Conservation (phyloP, 1,140 invertebrate species). For the Campodea augens region DNA sequence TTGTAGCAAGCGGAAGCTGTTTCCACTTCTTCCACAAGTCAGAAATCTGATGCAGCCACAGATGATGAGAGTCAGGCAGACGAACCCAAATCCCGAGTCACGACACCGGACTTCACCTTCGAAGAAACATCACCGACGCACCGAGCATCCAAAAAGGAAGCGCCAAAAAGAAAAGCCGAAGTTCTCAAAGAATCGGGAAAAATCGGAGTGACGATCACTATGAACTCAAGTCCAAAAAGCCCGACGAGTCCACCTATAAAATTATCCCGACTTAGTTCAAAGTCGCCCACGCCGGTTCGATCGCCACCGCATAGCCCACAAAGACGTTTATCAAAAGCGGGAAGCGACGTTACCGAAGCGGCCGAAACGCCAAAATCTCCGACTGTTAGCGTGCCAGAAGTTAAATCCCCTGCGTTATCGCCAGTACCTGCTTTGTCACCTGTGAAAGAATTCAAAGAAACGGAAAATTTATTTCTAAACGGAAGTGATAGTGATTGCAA, state of each 20-base stretch:
- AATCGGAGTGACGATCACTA: slow-evolving; percentile 71
- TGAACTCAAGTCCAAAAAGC: slow-evolving; percentile 16
- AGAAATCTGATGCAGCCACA: too few relatives aligned
- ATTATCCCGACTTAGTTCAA: slow-evolving; percentile 23
- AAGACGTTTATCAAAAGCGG: neutral
- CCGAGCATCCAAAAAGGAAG: slow-evolving; percentile 22
- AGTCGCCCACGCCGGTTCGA: slow-evolving; percentile 2
- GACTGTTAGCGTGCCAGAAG: neutral
- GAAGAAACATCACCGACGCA: too few relatives aligned
- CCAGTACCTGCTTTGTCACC: neutral
- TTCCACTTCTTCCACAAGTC: too few relatives aligned
- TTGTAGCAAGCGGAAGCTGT: too few relatives aligned
- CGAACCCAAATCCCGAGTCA: too few relatives aligned
- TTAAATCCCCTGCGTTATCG: slow-evolving; percentile 1
- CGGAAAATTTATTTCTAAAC: neutral
- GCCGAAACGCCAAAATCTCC: neutral
- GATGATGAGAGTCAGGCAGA: too few relatives aligned
- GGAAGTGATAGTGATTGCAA: slow-evolving; percentile 8
- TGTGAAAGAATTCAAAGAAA: slow-evolving; percentile 11
- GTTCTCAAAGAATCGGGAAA: slow-evolving; percentile 62
- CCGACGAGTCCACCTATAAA: slow-evolving; percentile 26
- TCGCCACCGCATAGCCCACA: neutral
- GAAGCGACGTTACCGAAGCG: neutral
- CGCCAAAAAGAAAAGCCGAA: slow-evolving; percentile 54
- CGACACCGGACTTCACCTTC: too few relatives aligned